Evolutionary conservation across 2,797 vertebrate genomes (phyloP).

Genomic region (Acrocephalus scirpaceus): DNA sequence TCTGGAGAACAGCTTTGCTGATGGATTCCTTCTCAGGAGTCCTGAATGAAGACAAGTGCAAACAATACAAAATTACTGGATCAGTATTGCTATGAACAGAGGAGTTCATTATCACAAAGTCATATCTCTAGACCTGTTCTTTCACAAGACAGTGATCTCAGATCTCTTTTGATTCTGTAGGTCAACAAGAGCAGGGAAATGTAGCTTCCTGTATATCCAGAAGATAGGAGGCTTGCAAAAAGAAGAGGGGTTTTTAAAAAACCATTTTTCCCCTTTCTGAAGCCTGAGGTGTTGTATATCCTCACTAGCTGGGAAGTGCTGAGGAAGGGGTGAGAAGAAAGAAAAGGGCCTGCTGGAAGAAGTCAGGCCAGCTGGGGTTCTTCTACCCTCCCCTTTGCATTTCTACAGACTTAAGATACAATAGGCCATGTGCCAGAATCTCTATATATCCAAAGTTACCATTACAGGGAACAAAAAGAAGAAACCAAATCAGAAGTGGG

Average conservation of each 20-base stretch:
- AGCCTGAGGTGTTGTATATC: neutral
- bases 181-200: neutral
- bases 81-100: neutral
- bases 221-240: neutral
- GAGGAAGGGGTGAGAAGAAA: neutral
- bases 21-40: constrained; percentile 84
- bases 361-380: neutral
- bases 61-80: neutral
- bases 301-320: neutral
- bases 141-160: neutral
- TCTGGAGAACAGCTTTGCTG: constrained; percentile 83
- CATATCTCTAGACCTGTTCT: neutral
- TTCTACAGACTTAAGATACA: neutral
- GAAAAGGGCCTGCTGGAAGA: neutral
- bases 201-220: neutral
- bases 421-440: neutral
- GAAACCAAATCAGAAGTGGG: neutral
- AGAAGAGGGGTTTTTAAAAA: neutral
- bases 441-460: neutral
- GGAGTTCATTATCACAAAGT: neutral
- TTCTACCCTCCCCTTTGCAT: neutral
- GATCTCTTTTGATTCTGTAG: neutral
- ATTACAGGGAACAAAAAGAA: neutral
- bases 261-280: neutral
- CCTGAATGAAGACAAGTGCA: constrained; percentile 70